Evolutionary conservation across 2,797 vertebrate species (phyloP), one percentile per base, ranked within the genome.

Genomic region (Uromys caudimaculatus): DNA sequence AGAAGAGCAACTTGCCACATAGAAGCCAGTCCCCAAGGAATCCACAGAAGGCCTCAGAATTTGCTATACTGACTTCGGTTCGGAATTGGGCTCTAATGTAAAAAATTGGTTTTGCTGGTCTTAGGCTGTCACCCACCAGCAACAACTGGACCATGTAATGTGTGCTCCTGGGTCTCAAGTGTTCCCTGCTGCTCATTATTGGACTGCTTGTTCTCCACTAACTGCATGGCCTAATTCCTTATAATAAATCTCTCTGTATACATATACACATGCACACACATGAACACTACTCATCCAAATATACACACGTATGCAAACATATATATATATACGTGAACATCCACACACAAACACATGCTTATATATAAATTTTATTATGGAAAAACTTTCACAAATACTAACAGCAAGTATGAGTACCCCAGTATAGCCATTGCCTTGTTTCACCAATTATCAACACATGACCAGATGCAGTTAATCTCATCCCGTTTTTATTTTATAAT

Each of bases 401-500:
- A 96, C 4, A 77, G 32, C 76, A 76, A 73, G 21, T 94, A 78
- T 85, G 92, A 77, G 56, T 87, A 60, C 50, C 3, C 16, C 27
- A 3, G 52, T 52, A 32, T 88, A 52, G 5, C 10, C n/a, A 52
- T 76, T 60, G 78, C 16, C 6, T 27, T 83, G n/a, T 1, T 83
- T 96, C 54, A 94, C 87, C 19, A 95, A 79, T 91, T 71, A 91
- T 58, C 71, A 95, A 41, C 10, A 91, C 44, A 60, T 94, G 23
- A 92, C 17, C 23, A 81, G 71, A 75, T 8, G 75, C 32, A 88
- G 73, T 69, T 76, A 47, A 89, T 90, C 54, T 69, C 27, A 87
- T 32, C 1, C 3, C 19, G 5, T 44, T n/a, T 95, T 89, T 95
- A 85, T 82, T 95, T 96, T 96, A 84, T 96, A 92, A 87, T 29